A percentile compares a stretch with the other conserved stretches of the same genome.
Evolutionary conservation across 2,113 vertebrate genomes (phyloP).

Genomic region (Saguinus imperator): DNA sequence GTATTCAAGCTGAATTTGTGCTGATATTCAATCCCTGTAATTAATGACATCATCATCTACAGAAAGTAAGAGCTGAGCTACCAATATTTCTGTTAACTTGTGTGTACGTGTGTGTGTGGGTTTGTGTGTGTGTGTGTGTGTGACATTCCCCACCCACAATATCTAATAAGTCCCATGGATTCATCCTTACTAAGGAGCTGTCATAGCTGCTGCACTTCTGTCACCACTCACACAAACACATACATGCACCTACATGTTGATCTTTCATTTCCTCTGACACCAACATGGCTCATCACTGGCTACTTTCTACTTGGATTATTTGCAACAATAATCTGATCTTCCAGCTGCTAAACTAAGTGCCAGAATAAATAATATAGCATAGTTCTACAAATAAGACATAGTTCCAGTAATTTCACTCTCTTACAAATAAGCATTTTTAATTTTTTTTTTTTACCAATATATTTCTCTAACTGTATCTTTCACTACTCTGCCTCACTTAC

Average conservation of each 20-base stretch:
- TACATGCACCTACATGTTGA: background rate
- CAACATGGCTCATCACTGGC: background rate
- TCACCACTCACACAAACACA: background rate
- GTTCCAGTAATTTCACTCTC: background rate
- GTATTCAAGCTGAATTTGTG: background rate
- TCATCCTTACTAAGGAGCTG: background rate
- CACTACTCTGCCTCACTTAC: background rate
- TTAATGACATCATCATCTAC: background rate
- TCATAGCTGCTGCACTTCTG: background rate
- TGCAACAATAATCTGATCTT: background rate
- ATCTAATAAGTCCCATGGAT: background rate
- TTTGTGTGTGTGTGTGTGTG: background rate
- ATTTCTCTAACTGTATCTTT: background rate
- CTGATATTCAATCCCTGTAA: background rate
- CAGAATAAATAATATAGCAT: background rate
- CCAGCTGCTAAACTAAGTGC: background rate
- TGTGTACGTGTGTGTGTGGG: background rate
- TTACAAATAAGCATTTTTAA: background rate
- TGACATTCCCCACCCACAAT: background rate
- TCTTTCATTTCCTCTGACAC: background rate
- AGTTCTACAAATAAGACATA: background rate
- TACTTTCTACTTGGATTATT: background rate
- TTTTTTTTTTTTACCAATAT: constrained; percentile 12
- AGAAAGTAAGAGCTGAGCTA: background rate
- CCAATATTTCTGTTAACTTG: background rate